A percentile compares a stretch with the other conserved stretches of the same genome.
Conservation (phyloP, 2,888 invertebrate genomes). For the Pardosa pseudoannulata region DNA sequence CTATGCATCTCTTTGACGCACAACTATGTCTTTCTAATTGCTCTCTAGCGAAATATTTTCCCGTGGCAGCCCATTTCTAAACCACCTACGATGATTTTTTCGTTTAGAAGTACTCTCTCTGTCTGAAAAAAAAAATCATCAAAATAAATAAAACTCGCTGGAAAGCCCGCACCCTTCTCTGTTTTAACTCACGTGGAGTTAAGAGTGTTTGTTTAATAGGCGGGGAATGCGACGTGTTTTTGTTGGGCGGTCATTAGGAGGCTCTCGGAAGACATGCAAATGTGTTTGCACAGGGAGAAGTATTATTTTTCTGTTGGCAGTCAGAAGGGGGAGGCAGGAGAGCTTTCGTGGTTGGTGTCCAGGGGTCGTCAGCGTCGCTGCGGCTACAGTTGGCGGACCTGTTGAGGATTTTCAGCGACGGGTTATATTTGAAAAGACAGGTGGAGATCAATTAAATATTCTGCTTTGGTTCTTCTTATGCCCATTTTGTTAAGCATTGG, state of each 20-base stretch:
- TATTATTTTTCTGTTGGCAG: neutral
- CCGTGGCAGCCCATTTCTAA: neutral
- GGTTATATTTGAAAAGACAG: too few relatives aligned
- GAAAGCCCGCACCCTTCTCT: neutral
- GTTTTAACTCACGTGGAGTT: neutral
- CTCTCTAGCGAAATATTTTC: neutral
- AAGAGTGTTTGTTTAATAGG: conserved; percentile 67
- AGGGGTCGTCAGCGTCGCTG: neutral
- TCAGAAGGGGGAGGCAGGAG: neutral
- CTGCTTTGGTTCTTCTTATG: too few relatives aligned
- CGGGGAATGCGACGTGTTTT: conserved; percentile 31
- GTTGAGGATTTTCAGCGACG: neutral
- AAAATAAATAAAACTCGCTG: too few relatives aligned
- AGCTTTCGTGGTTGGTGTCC: neutral
- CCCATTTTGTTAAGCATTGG: too few relatives aligned
- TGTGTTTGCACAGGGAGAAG: conserved; percentile 51
- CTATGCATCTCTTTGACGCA: neutral
- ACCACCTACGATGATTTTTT: neutral
- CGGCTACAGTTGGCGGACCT: neutral
- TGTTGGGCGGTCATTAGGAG: conserved; percentile 50
- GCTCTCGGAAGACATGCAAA: conserved; percentile 43
- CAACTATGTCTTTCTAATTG: conserved; percentile 3
- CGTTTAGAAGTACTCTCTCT: too few relatives aligned
- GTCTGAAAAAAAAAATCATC: neutral
- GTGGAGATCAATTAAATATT: too few relatives aligned